phyloP scores from a whole-genome alignment of 2,113 vertebrate species.

The Pterocles burchelli region DNA sequence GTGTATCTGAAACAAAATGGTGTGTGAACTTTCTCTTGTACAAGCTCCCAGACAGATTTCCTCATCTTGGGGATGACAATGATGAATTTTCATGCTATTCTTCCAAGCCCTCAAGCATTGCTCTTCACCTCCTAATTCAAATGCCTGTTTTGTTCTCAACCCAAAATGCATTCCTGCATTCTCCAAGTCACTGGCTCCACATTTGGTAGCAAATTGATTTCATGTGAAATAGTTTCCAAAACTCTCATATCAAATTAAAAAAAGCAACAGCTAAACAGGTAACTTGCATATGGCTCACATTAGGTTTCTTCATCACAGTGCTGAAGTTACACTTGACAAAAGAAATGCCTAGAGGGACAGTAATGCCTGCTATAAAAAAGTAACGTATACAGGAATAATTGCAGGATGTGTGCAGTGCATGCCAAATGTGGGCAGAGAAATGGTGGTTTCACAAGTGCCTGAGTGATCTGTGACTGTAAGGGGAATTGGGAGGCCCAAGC shows the following conservation, averaged over 20 bases:
- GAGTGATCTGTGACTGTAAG: background rate
- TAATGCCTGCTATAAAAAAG: background rate
- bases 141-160: background rate
- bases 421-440: background rate
- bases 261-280: background rate
- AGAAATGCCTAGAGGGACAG: background rate
- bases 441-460: background rate
- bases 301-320: background rate
- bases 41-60: background rate
- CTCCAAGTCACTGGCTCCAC: background rate
- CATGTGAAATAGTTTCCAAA: background rate
- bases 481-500: background rate
- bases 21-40: background rate
- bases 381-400: background rate
- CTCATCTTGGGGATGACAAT: background rate
- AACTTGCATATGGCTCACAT: background rate
- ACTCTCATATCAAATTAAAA: background rate
- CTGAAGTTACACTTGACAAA: background rate
- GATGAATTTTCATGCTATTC: background rate
- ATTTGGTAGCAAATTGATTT: background rate
- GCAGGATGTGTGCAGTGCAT: background rate
- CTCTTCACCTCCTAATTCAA: background rate
- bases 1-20: background rate
- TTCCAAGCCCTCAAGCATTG: background rate
- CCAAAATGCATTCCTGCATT: fast-evolving